Conservation (phyloP, 2,113 vertebrate species). For the Gallinago media region DNA sequence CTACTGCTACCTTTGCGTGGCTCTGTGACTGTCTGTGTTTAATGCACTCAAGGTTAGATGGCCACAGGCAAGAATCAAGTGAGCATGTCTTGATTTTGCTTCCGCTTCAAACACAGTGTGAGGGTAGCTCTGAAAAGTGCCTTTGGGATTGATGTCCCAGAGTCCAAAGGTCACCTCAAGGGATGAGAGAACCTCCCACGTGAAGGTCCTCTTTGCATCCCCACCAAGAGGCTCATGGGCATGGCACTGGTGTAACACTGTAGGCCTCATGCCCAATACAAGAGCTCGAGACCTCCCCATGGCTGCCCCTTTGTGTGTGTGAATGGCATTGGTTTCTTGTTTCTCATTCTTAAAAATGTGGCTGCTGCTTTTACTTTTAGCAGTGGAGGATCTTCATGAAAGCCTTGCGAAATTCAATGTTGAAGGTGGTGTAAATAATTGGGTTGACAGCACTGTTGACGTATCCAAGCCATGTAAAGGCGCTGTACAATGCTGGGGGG, state of each 20-base stretch:
- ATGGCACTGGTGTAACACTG: not conserved
- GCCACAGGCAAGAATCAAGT: not conserved
- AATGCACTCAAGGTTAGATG: not conserved
- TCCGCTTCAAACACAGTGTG: not conserved
- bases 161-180: not conserved
- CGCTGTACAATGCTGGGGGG: constrained; percentile 92
- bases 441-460: constrained; percentile 98
- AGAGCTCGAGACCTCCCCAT: not conserved
- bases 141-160: not conserved
- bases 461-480: constrained; percentile 97
- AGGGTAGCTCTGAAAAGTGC: constrained; percentile 30
- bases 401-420: constrained; percentile 97
- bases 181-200: not conserved
- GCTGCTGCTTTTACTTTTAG: constrained; percentile 68
- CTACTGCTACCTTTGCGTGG: not conserved
- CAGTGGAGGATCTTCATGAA: constrained; percentile 99
- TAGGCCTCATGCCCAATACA: not conserved
- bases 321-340: not conserved
- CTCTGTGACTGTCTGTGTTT: not conserved
- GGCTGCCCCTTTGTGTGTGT: not conserved
- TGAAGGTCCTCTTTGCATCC: not conserved
- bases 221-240: not conserved
- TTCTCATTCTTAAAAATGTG: not conserved
- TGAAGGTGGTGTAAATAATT: constrained; percentile 99
- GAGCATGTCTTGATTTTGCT: not conserved